Conservation (phyloP, 2,888 invertebrate species). For the Lasiommata megera region DNA sequence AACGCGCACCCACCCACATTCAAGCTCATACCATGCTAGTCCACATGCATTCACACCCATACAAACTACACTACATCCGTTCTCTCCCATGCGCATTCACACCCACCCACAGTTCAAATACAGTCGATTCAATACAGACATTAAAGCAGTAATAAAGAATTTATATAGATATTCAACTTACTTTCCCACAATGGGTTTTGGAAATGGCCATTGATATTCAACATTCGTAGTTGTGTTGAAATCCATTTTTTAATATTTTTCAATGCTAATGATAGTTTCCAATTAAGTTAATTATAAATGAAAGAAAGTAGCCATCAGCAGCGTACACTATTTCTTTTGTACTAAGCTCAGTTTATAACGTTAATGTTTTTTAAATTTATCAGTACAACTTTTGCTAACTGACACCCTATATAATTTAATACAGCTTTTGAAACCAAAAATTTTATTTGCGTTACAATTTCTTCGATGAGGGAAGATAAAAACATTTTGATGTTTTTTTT, state of each 20-base stretch:
- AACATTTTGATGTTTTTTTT: constrained; percentile 70
- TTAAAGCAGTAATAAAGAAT: not conserved
- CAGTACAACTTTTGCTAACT: constrained; percentile 66
- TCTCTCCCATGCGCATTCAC: too few species aligned
- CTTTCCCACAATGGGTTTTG: constrained; percentile 80
- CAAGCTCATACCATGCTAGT: too few species aligned
- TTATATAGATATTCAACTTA: constrained; percentile 42
- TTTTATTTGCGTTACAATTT: constrained; percentile 69
- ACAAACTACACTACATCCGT: too few species aligned
- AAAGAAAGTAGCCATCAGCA: too few species aligned
- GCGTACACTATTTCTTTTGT: too few species aligned
- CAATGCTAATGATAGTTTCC: too few species aligned
- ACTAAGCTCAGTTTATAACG: constrained; percentile 45
- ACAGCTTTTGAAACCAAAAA: constrained; percentile 73
- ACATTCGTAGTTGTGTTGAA: constrained; percentile 71
- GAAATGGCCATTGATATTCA: constrained; percentile 83
- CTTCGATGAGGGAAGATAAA: constrained; percentile 78
- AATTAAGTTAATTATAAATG: too few species aligned
- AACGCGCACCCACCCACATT: too few species aligned
- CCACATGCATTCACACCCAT: too few species aligned
- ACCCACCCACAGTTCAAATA: too few species aligned
- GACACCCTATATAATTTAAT: constrained; percentile 79
- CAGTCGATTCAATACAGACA: too few species aligned
- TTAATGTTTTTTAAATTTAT: constrained; percentile 74
- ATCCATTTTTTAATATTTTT: constrained; percentile 50